Base-by-base conservation (phyloP, 1,140 invertebrate genomes). In the Drosophila ficusphila region DNA sequence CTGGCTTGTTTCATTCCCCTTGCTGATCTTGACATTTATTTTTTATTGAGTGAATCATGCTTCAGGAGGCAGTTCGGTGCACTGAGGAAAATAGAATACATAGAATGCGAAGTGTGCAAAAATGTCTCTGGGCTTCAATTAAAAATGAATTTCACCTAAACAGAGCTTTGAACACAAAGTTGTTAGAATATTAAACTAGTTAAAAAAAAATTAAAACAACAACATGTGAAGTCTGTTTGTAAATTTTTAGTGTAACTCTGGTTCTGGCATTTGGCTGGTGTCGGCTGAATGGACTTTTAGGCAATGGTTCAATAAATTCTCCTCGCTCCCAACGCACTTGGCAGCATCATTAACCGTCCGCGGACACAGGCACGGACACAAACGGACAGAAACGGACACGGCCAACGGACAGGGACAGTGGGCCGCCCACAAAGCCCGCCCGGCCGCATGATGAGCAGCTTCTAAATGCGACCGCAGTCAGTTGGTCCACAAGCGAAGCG, bases 271-370 rank as follows among this genome's bases (percentile, higher is more conserved):
- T 62, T 27, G 53, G 42, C 47, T 79, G 61, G 54, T 79, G 56
- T 81, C 51, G 64, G 39, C 60, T 60, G 76, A 61, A 58, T 86
- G 75, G 76, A 79, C 79, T 85, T 85, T 85, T 85, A 85, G 76
- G 71, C 79, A 85, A 85, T 76, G 79, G 76, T 90, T 90, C 88
- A 90, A 90, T 90, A 90, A 90, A 90, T 90, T 90, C 82, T 79
- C 73, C 44, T 67, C 19, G 61, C 61, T 68, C 61, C 69, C 76
- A 79, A 68, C 69, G 69, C 56, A 77, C 76, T 74, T 60, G 47
- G 73, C 73, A 76, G 78, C 78, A 82, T 82, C 78, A 82, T 82
- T 82, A 82, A 82, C 67, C 44, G 74, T 60, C 71, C 70, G 65
- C 76, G 64, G 62, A 53, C 48, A 77, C 75, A 47, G 27, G 53